Evolutionary conservation across 2,113 vertebrate genomes (phyloP).

Genomic region (Plestiodon gilberti): DNA sequence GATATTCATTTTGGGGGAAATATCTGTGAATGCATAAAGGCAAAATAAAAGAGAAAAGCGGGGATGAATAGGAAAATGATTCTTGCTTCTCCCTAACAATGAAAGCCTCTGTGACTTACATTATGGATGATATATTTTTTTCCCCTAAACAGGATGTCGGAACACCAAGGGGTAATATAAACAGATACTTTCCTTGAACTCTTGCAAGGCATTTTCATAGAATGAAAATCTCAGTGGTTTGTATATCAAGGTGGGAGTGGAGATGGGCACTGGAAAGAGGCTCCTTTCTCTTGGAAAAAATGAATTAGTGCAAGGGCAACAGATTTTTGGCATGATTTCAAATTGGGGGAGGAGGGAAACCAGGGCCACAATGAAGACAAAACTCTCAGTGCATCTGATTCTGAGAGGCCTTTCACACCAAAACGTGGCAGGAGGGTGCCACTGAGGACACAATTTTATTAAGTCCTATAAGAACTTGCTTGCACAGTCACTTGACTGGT

Average conservation of each 20-base stretch:
- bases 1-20: background rate
- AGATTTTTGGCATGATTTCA: background rate
- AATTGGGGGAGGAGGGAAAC: background rate
- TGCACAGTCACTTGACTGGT: too few species aligned
- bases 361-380: background rate
- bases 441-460: too few species aligned
- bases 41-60: background rate
- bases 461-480: too few species aligned
- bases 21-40: accelerated
- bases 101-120: background rate
- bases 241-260: background rate
- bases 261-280: background rate
- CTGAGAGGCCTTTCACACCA: background rate
- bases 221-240: constrained; percentile 8
- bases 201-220: constrained; percentile 18
- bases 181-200: constrained; percentile 52
- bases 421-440: background rate
- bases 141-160: constrained; percentile 42
- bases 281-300: constrained; percentile 1
- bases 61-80: background rate
- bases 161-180: constrained; percentile 50
- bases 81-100: background rate
- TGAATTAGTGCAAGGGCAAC: background rate
- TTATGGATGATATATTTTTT: constrained; percentile 25
- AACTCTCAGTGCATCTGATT: constrained; percentile 10